phyloP scores from a whole-genome alignment of 1,140 invertebrate species.

The Eurytemora carolleeae region DNA sequence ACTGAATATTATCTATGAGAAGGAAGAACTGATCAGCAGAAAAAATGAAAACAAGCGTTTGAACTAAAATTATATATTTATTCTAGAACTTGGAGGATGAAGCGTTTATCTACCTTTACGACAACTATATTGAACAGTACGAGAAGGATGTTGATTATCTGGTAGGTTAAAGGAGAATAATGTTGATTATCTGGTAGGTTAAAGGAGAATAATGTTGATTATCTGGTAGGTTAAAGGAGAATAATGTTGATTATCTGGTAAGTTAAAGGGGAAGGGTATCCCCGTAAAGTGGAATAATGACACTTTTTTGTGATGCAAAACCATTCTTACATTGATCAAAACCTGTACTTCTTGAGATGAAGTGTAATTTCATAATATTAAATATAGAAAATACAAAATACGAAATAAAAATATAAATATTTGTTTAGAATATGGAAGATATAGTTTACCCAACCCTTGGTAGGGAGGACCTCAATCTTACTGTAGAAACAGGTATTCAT shows the following conservation, averaged over 20 bases:
- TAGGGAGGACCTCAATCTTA: neutral
- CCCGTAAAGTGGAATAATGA: too few species aligned
- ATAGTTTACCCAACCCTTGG: neutral
- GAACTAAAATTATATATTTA: neutral
- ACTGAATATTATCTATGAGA: too few species aligned
- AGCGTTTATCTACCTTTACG: neutral
- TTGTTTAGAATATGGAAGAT: neutral
- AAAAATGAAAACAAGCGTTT: too few species aligned
- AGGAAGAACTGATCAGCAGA: too few species aligned
- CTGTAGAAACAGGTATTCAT: neutral
- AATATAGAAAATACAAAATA: neutral
- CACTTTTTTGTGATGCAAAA: neutral
- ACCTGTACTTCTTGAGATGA: neutral
- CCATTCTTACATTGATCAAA: neutral
- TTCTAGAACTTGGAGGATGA: neutral
- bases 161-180: neutral
- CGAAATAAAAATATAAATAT: neutral
- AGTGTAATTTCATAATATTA: neutral
- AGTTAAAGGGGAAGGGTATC: too few species aligned
- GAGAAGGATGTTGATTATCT: neutral
- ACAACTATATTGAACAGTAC: neutral
- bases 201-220: neutral
- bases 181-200: neutral
- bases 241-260: neutral
- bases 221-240: neutral